phyloP scores from a whole-genome alignment of 2,888 invertebrate species.

The Lasioglossum oenotherae region DNA sequence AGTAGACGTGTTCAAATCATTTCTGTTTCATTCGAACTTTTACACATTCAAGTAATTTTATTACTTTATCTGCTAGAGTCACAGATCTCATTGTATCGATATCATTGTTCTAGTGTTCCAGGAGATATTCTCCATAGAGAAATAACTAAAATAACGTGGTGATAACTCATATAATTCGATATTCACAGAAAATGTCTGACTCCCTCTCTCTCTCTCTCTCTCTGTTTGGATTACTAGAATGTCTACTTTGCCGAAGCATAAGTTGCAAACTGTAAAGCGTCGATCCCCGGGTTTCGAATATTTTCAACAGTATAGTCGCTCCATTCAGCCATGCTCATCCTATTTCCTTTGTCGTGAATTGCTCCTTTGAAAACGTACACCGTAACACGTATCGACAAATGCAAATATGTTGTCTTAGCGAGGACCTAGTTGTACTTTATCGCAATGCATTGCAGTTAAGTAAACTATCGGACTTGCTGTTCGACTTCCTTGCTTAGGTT shows the following conservation, averaged over 20 bases:
- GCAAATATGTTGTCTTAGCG: constrained; percentile 35
- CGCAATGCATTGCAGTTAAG: constrained; percentile 43
- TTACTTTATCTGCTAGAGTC: too few species aligned
- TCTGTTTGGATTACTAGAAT: neutral
- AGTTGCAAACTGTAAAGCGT: neutral
- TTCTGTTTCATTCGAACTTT: too few species aligned
- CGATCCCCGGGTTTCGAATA: neutral
- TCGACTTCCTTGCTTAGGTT: constrained; percentile 22
- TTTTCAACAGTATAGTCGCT: neutral
- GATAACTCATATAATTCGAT: neutral
- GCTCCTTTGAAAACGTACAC: neutral
- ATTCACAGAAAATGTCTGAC: neutral
- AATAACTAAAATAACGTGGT: too few species aligned
- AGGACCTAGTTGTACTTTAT: constrained; percentile 21
- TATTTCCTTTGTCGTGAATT: constrained; percentile 4
- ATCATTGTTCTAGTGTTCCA: too few species aligned
- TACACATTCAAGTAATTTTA: too few species aligned
- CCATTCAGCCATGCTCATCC: neutral
- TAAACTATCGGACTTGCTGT: constrained; percentile 37
- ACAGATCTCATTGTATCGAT: too few species aligned
- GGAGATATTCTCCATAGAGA: too few species aligned
- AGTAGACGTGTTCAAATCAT: too few species aligned
- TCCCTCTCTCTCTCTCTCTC: too few species aligned
- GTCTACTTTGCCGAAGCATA: neutral
- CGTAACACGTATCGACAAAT: constrained; percentile 27